Evolutionary conservation across 2,888 invertebrate genomes (phyloP), one percentile per base, ranked within the genome.

Genomic region (Andrena camellia): DNA sequence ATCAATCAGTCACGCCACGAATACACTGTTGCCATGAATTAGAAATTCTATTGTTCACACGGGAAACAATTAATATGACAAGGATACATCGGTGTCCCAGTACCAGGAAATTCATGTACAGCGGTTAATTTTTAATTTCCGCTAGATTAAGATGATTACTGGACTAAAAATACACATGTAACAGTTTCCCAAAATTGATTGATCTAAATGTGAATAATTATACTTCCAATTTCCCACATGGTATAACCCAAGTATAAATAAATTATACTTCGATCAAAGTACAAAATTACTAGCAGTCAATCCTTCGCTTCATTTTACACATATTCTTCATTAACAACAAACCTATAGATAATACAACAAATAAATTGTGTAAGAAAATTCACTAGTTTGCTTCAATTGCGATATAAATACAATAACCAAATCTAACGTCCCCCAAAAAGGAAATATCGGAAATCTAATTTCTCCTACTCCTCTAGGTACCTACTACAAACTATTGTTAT

Each of bases 1-100:
- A 81, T 73, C 72, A 63, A 73, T 73, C 72, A 64, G 23, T 63
- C 50, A 23, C 50, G n/a, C 6, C 31, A 26, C 63, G 35, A 35
- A 26, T 72, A 26, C 35, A 50, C 50, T 23, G 10, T 29, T 54
- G 17, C 20, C 23, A 50, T 17, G 48, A 59, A 68, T 72, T 68
- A 63, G 64, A 62, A 69, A 64, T 70, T 54, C 52, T n/a, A 33
- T 60, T 48, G 48, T 23, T 42, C 4, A 10, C 17, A 20, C 6
- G 7, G 10, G 7, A 23, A 7, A 60, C 54, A 42, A 64, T 78
- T 59, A 78, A 72, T 68, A 31, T 31, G 29, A 60, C 63, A 52
- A 50, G 13, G 29, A 48, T 76, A 57, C 20, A 23, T 42, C 57
- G 29, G 0, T 31, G 42, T 29, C 6, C 20, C n/a, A 59, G 13